These are phyloP conservation scores for Oreochromis tanganicae DNA, from an alignment of 2,113 vertebrate species.

Conservation along the genomic window DNA sequence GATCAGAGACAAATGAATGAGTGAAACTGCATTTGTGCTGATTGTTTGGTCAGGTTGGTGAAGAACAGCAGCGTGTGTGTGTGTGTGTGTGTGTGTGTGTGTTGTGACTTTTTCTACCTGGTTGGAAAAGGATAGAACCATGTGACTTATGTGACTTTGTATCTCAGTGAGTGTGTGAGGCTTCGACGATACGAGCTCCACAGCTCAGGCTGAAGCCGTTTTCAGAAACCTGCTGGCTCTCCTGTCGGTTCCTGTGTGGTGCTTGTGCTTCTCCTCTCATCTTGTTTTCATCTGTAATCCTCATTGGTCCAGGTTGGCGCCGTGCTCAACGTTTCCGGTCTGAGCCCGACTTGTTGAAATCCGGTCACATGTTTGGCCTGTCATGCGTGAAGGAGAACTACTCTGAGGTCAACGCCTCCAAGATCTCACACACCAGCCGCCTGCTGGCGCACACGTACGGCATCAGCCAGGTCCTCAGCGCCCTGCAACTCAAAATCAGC, in stretches of 20 bases:
- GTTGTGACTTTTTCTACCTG: no score
- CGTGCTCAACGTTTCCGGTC: slow-evolving; percentile 85
- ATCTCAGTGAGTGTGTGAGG: background rate
- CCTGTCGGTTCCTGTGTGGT: background rate
- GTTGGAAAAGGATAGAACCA: no score
- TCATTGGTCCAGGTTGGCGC: slow-evolving; percentile 76
- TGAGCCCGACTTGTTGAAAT: slow-evolving; percentile 87
- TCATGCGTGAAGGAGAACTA: slow-evolving; percentile 93
- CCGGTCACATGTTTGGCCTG: slow-evolving; percentile 91
- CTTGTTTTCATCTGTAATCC: background rate
- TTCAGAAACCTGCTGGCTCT: background rate
- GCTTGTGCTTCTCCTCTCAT: background rate
- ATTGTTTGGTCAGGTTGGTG: background rate
- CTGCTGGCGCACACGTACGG: slow-evolving; percentile 87
- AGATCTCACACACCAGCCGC: slow-evolving; percentile 86
- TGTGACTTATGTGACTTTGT: background rate
- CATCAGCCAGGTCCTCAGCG: slow-evolving; percentile 85
- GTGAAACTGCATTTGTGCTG: background rate
- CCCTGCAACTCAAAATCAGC: slow-evolving; percentile 93
- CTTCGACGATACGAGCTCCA: accelerated
- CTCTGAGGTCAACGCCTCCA: slow-evolving; percentile 87
- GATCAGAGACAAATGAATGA: background rate
- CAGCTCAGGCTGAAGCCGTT: background rate
- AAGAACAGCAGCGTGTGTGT: background rate
- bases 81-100: no score